Evolutionary conservation across 1,140 invertebrate species (phyloP).

Genomic region (Drosophila insularis): DNA sequence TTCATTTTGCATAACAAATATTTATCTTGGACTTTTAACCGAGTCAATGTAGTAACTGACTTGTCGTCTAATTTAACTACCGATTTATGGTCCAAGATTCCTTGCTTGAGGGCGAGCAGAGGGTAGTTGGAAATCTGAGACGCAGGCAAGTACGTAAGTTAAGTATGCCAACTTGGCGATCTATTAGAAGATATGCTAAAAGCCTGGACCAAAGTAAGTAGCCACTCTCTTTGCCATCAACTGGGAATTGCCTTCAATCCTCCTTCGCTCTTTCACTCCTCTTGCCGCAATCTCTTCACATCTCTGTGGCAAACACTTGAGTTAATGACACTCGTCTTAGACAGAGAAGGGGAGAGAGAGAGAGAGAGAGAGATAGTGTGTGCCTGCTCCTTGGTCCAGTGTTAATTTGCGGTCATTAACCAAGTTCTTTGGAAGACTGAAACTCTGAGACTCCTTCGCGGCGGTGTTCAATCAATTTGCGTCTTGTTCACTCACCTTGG

Average conservation of each 20-base stretch:
- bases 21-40: constrained; percentile 46
- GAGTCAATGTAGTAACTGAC: constrained; percentile 14
- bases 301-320: constrained; percentile 61
- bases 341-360: not conserved
- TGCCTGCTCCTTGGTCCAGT: constrained; percentile 56
- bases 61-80: constrained; percentile 33
- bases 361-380: constrained; percentile 7
- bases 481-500: constrained; percentile 43
- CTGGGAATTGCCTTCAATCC: not conserved
- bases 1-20: not conserved
- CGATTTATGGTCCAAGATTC: constrained; percentile 56
- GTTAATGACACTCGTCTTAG: constrained; percentile 64
- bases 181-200: constrained; percentile 77
- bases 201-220: constrained; percentile 60
- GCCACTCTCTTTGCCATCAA: constrained; percentile 41
- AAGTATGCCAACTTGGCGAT: constrained; percentile 68
- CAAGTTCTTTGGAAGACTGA: constrained; percentile 44
- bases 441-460: constrained; percentile 34
- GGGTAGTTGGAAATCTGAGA: not conserved
- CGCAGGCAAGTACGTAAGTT: constrained; percentile 46
- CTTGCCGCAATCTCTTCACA: not conserved
- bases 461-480: constrained; percentile 70
- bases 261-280: not conserved
- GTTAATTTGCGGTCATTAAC: constrained; percentile 78
- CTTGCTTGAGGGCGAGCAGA: constrained; percentile 24